Evolutionary conservation across 2,797 vertebrate genomes (phyloP), one percentile per base, ranked within the genome.

Genomic region (Lutjanus argentimaculatus): DNA sequence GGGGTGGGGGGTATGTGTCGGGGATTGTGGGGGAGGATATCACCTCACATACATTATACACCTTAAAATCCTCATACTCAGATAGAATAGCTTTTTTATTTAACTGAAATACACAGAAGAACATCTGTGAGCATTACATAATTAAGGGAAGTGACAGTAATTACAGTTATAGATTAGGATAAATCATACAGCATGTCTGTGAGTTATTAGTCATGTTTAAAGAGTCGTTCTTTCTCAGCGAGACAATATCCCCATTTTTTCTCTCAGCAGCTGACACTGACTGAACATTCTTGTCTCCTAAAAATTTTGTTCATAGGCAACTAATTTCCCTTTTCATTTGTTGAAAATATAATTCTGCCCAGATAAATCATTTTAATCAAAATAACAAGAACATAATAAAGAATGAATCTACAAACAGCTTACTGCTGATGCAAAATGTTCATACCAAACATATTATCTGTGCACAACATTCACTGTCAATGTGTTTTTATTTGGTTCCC

Each of bases 141-240:
- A 62, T 11, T 51, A 43, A 11, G 17, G 49, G 15, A 43, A n/a
- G 48, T 57, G 59, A 56, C 40, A 77, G 48, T 72, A 68, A 57
- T 69, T 65, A 63, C 42, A 64, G 56, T n/a, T 48, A n/a, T 15
- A 42, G 16, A 76, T 53, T 46, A 59, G 21, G 25, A 48, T 56
- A 75, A 51, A 59, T 52, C 61, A 30, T 42, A 45, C 21, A 63
- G 19, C 40, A 19, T 68, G 65, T 61, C 46, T 72, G 30, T 55
- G 22, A 67, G 21, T 17, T 65, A 36, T 61, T 49, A 65, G 15
- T 67, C 22, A 64, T 30, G n/a, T 75, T 59, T 21, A 61, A 67
- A 65, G 21, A 69, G 6, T 67, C 12, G 70, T 22, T 61, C 10
- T 53, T 53, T 7, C 19, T 63, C 30, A 48, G 30, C 36, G 46